Evolutionary conservation across 2,888 invertebrate species (phyloP).

Genomic region (Empis livida): DNA sequence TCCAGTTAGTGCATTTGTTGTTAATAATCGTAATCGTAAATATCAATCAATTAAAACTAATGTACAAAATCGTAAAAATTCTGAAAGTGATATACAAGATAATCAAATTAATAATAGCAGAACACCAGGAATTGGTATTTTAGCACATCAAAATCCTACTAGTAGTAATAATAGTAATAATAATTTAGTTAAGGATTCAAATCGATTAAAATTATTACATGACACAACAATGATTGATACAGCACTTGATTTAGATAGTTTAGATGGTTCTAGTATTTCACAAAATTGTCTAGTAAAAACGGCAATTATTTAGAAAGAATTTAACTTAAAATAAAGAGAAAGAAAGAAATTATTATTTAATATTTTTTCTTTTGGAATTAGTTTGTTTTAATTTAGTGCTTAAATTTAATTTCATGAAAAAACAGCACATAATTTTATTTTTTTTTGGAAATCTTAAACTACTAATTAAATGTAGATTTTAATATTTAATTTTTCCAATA

Average conservation of each 20-base stretch:
- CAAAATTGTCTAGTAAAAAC: conserved; percentile 53
- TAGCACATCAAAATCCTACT: background rate
- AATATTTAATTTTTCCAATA: too few relatives aligned
- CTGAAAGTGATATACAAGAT: conserved; percentile 7
- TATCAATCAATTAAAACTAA: conserved; percentile 3
- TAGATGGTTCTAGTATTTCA: conserved; percentile 61
- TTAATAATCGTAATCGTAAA: conserved; percentile 15
- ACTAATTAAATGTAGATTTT: too few relatives aligned
- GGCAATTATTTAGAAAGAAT: conserved; percentile 23
- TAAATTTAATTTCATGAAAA: too few relatives aligned
- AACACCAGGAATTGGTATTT: background rate
- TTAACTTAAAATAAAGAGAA: too few relatives aligned
- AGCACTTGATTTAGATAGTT: conserved; percentile 74
- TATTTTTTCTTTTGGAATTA: too few relatives aligned
- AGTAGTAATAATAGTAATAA: conserved; percentile 3
- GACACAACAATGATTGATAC: conserved; percentile 87
- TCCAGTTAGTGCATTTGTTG: conserved; percentile 32
- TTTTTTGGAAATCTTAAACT: too few relatives aligned
- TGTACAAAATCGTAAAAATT: background rate
- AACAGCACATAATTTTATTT: too few relatives aligned
- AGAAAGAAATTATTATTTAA: too few relatives aligned
- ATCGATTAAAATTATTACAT: conserved; percentile 62
- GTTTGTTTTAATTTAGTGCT: too few relatives aligned
- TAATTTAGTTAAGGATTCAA: conserved; percentile 28
- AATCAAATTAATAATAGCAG: conserved; percentile 5